Conservation (phyloP, 2,888 invertebrate species). For the Xestia rhomboidea region DNA sequence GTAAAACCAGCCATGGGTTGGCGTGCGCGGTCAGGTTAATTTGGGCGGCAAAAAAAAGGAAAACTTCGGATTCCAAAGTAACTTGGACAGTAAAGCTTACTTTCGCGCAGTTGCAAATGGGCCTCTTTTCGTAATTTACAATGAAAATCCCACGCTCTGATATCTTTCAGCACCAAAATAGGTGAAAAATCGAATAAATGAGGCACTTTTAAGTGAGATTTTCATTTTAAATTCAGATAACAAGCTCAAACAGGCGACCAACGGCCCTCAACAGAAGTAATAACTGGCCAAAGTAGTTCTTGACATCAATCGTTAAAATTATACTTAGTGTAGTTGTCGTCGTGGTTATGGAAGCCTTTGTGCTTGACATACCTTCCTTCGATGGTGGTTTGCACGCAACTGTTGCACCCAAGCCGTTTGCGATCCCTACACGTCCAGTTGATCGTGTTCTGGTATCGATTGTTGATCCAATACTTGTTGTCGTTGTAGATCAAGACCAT, state of each 20-base stretch:
- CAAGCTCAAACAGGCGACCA: constrained; percentile 38
- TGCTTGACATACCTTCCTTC: constrained; percentile 87
- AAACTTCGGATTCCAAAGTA: constrained; percentile 7
- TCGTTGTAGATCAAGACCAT: constrained; percentile 89
- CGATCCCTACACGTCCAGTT: constrained; percentile 88
- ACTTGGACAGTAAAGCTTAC: not conserved
- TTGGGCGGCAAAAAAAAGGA: not conserved
- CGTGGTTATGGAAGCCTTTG: constrained; percentile 87
- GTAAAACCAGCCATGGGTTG: not conserved
- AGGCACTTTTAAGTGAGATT: constrained; percentile 47
- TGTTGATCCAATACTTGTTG: constrained; percentile 89
- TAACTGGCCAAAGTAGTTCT: constrained; percentile 69
- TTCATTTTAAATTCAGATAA: constrained; percentile 15
- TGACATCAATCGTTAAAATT: constrained; percentile 87
- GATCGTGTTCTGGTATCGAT: constrained; percentile 88
- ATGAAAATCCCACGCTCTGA: constrained; percentile 23
- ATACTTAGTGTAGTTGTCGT: constrained; percentile 87
- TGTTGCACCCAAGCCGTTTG: constrained; percentile 86
- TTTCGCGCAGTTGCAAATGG: constrained; percentile 10
- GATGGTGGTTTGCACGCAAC: constrained; percentile 86
- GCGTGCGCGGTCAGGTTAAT: not conserved
- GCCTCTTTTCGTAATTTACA: constrained; percentile 1
- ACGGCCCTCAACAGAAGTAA: constrained; percentile 71
- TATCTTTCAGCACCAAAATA: not conserved
- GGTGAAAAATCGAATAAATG: constrained; percentile 1